These are phyloP conservation scores for Petrocephalus zakoni DNA, from an alignment of 2,113 vertebrate genomes.

Conservation along the genomic window DNA sequence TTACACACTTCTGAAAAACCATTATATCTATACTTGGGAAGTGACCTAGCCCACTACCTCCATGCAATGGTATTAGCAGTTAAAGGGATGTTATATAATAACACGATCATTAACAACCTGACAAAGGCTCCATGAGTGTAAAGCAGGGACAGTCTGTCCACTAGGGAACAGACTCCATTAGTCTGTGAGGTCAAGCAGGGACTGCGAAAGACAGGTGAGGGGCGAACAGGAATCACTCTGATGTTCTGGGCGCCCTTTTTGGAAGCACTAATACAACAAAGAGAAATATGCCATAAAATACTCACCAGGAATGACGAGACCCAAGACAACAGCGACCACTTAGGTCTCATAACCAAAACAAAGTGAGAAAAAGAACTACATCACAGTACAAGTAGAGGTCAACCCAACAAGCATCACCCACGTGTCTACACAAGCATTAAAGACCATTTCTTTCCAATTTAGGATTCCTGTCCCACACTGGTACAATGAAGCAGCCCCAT, in stretches of 20 bases:
- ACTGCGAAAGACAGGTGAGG: background rate
- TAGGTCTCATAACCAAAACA: background rate
- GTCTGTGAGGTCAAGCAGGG: background rate
- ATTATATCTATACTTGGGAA: background rate
- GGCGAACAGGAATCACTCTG: background rate
- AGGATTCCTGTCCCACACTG: background rate
- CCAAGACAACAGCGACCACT: background rate
- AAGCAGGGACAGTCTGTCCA: background rate
- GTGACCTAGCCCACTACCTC: background rate
- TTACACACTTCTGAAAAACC: background rate
- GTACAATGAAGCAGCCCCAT: background rate
- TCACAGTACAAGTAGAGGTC: background rate
- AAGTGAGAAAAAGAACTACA: background rate
- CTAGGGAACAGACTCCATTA: background rate
- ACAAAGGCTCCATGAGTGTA: background rate
- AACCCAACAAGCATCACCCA: background rate
- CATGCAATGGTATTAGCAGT: background rate
- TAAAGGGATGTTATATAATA: background rate
- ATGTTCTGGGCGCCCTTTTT: background rate
- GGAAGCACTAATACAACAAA: background rate
- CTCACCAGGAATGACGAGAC: background rate
- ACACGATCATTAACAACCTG: background rate
- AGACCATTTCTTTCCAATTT: background rate
- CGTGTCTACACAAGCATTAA: background rate
- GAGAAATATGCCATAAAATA: background rate